phyloP scores from a whole-genome alignment of 2,113 vertebrate species.

The Pagrus major region DNA sequence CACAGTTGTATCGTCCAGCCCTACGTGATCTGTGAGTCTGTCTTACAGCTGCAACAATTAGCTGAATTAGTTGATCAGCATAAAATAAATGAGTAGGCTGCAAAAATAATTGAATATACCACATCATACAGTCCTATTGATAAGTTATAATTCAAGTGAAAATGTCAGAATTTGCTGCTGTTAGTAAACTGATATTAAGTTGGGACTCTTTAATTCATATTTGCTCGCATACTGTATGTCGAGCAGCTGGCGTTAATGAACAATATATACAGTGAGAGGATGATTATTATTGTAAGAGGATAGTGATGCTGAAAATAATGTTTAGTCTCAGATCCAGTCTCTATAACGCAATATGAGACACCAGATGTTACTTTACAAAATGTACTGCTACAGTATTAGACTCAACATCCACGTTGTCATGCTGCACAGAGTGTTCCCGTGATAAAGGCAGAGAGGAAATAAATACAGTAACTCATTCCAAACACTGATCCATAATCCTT shows the following conservation, averaged over 20 bases:
- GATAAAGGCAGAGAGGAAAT: not conserved
- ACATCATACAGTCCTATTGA: no score
- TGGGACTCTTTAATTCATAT: not conserved
- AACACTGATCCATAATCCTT: conserved; percentile 30
- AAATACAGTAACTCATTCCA: not conserved
- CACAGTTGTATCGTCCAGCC: no score
- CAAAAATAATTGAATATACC: no score
- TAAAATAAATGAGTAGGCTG: no score
- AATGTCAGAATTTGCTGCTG: no score
- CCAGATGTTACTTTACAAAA: not conserved
- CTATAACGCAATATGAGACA: not conserved
- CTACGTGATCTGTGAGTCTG: no score
- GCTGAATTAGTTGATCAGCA: no score
- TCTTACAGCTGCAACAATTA: no score
- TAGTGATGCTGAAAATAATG: not conserved
- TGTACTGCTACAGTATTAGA: not conserved
- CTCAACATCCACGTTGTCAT: not conserved
- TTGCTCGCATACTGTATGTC: not conserved
- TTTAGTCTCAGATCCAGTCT: not conserved
- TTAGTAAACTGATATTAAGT: no score
- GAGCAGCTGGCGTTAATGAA: not conserved
- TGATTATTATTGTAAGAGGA: not conserved
- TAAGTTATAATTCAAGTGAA: no score
- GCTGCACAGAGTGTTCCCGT: not conserved
- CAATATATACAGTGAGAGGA: not conserved